Conservation (phyloP, 2,888 invertebrate species). For the Erpobdella octoculata region DNA sequence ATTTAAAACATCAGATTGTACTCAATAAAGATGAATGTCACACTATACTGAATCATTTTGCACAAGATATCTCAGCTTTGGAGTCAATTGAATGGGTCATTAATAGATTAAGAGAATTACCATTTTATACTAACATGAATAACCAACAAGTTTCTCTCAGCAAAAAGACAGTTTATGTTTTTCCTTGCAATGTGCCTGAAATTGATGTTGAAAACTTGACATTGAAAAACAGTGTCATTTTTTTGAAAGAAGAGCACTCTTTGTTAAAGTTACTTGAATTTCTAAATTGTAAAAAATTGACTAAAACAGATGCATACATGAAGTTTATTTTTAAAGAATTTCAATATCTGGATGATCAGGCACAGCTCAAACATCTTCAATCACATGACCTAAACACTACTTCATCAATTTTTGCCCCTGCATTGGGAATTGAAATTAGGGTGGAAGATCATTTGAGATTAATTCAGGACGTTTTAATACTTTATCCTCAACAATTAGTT, state of each 20-base stretch:
- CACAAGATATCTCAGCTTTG: neutral
- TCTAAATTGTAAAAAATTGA: neutral
- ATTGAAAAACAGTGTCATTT: too few relatives aligned
- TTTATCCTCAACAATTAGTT: neutral
- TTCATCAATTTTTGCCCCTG: neutral
- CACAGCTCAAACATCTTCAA: neutral
- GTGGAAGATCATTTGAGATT: constrained; percentile 3
- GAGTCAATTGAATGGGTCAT: too few relatives aligned
- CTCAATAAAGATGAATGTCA: neutral
- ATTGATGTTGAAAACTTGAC: neutral
- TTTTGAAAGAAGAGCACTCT: neutral
- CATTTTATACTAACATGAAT: neutral
- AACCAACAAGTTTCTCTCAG: neutral
- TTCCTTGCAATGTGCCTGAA: neutral
- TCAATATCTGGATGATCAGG: neutral
- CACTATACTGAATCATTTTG: neutral
- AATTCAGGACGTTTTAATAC: neutral
- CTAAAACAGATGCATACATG: neutral
- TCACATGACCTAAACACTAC: neutral
- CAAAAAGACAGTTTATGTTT: neutral
- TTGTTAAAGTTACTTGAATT: neutral
- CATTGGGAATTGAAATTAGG: neutral
- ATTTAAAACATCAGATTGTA: neutral
- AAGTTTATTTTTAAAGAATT: neutral
- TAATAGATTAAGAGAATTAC: neutral